These are phyloP conservation scores for Hypolimnas misippus DNA, from an alignment of 2,888 invertebrate species.

Conservation along the genomic window DNA sequence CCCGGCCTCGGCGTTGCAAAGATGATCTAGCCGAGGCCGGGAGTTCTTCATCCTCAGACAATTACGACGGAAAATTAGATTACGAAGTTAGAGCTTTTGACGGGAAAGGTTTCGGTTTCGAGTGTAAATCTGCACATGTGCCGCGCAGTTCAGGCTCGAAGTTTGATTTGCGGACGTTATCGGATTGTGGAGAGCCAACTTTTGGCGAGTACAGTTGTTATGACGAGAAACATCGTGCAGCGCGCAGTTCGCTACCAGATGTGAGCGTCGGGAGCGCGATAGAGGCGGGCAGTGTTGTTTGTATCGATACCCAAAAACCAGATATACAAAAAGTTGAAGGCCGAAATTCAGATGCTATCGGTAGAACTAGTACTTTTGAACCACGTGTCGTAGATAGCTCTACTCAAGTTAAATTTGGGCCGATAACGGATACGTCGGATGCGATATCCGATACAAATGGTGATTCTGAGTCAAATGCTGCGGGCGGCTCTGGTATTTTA, in stretches of 20 bases:
- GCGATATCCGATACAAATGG: slow-evolving; percentile 71
- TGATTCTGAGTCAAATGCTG: slow-evolving; percentile 72
- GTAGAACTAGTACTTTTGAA: slow-evolving; percentile 79
- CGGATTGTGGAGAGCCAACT: slow-evolving; percentile 80
- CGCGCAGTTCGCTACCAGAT: slow-evolving; percentile 85
- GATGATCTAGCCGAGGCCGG: slow-evolving; percentile 90
- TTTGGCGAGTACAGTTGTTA: slow-evolving; percentile 88
- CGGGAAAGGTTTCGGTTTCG: slow-evolving; percentile 82
- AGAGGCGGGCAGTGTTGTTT: slow-evolving; percentile 82
- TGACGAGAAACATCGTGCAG: slow-evolving; percentile 84
- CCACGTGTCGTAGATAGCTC: slow-evolving; percentile 79
- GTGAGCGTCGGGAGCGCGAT: slow-evolving; percentile 85
- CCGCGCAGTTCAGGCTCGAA: slow-evolving; percentile 75
- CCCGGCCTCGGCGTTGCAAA: slow-evolving; percentile 88
- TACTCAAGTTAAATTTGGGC: slow-evolving; percentile 80
- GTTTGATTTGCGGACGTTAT: slow-evolving; percentile 78
- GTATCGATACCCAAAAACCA: slow-evolving; percentile 80
- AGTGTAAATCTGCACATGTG: slow-evolving; percentile 83
- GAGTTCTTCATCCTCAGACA: slow-evolving; percentile 87
- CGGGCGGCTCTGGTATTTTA: slow-evolving; percentile 75
- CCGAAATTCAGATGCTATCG: slow-evolving; percentile 62
- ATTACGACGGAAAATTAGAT: slow-evolving; percentile 84
- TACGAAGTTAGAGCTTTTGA: slow-evolving; percentile 81
- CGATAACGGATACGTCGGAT: slow-evolving; percentile 70
- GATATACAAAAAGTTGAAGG: slow-evolving; percentile 79